phyloP scores from a whole-genome alignment of 2,113 vertebrate genomes.

The Albula glossodonta region DNA sequence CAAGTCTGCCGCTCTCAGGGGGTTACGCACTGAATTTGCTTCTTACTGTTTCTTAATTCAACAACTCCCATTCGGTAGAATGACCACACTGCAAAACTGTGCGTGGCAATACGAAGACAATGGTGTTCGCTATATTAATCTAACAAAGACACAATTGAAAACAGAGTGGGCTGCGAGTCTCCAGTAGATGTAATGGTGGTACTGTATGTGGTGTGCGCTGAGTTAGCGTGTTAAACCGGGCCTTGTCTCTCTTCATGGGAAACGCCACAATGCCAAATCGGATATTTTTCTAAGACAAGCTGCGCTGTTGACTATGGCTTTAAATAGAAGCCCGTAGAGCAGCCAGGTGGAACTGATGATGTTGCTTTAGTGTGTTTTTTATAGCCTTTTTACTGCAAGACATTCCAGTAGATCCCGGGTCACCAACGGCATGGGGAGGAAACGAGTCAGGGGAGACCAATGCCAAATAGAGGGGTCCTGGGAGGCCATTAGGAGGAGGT shows the following conservation, averaged over 20 bases:
- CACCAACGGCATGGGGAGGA: not conserved
- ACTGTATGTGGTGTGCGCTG: not conserved
- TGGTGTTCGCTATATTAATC: too few species aligned
- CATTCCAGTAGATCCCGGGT: not conserved
- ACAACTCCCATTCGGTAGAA: too few species aligned
- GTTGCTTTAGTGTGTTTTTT: not conserved
- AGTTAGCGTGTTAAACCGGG: not conserved
- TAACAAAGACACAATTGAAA: too few species aligned
- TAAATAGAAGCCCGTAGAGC: not conserved
- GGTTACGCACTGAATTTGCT: not conserved
- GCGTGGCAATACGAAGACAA: too few species aligned
- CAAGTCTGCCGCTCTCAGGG: not conserved
- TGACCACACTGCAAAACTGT: too few species aligned
- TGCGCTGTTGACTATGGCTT: not conserved
- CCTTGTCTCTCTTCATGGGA: not conserved
- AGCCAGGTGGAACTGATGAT: constrained; percentile 9
- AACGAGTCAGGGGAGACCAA: not conserved
- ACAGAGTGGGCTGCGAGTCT: too few species aligned
- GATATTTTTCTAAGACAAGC: not conserved
- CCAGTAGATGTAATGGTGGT: not conserved
- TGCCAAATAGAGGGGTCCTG: too few species aligned
- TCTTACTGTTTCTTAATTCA: not conserved
- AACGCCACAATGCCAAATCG: not conserved
- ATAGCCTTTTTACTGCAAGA: not conserved
- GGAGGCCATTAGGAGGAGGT: too few species aligned